These are phyloP conservation scores for Cephus nigrinus DNA, from an alignment of 2,888 invertebrate genomes.

Conservation along the genomic window DNA sequence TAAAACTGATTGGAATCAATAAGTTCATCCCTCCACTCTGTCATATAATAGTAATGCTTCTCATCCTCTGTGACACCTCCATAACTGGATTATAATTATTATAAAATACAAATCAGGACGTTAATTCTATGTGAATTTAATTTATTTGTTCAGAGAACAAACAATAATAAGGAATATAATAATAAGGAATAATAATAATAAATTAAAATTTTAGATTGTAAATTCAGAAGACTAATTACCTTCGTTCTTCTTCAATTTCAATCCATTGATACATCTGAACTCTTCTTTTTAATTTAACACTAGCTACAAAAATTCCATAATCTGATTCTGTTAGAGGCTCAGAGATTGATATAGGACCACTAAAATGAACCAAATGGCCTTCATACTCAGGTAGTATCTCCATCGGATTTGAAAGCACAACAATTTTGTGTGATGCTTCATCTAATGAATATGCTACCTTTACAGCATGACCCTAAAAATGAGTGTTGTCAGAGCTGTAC, in stretches of 20 bases:
- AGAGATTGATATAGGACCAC: slow-evolving; percentile 78
- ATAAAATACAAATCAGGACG: too few relatives aligned
- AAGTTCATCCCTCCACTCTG: slow-evolving; percentile 87
- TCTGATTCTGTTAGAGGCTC: slow-evolving; percentile 88
- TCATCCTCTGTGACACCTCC: slow-evolving; percentile 68
- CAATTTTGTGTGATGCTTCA: slow-evolving; percentile 76
- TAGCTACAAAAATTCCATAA: slow-evolving; percentile 85
- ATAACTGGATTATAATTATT: slow-evolving; percentile 13
- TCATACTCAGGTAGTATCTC: slow-evolving; percentile 73
- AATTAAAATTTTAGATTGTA: background rate
- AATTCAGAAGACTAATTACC: slow-evolving; percentile 59
- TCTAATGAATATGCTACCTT: slow-evolving; percentile 82
- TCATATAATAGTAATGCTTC: slow-evolving; percentile 83
- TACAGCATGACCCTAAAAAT: slow-evolving; percentile 79
- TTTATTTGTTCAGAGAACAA: slow-evolving; percentile 6
- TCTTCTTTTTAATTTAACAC: slow-evolving; percentile 84
- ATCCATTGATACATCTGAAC: slow-evolving; percentile 97
- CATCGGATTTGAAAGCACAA: slow-evolving; percentile 67
- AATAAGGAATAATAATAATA: background rate
- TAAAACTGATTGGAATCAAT: slow-evolving; percentile 84
- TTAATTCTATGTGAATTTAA: too few relatives aligned
- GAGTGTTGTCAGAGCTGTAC: background rate
- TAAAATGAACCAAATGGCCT: slow-evolving; percentile 81
- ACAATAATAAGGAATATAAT: background rate
- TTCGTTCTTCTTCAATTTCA: slow-evolving; percentile 74